Base-by-base conservation (phyloP, 1,140 invertebrate species). In the Ylistrum balloti region DNA sequence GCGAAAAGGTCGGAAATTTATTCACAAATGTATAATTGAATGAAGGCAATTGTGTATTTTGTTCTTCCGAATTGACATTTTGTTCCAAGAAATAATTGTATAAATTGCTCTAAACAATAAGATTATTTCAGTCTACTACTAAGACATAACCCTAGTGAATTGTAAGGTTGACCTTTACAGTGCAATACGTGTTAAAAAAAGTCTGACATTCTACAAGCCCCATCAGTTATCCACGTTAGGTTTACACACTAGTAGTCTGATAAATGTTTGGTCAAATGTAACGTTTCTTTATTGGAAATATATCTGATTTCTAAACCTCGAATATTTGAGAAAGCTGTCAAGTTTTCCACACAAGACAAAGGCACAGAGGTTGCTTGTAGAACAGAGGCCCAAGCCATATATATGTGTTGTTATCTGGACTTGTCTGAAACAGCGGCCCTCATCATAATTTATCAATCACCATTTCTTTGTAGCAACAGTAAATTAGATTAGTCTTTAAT, bases 401-500 rank as follows among this genome's bases (percentile, higher is more conserved):
- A 74, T n/a, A 5, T 74, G 22, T 74, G 22, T 74, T 74, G 56
- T 74, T 74, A 74, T 74, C 56, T 22, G n/a, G 56, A 74, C 9
- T 11, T n/a, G 56, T 5, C 56, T 74, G 56, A 28, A 74, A 28
- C 56, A 28, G 56, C 7, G 56, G n/a, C 56, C n/a, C 56, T 74
- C 56, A 74, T 74, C 56, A 74, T 74, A 74, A 74, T 74, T 74
- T 74, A 74, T 74, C 56, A 74, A 74, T 74, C 56, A 74, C n/a
- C 28, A 74, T 74, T 74, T 74, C 56, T 74, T 74, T 74, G 28
- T 74, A 74, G 9, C n/a, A 74, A 74, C 28, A 74, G 56, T 74
- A 74, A 74, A 74, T 74, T 74, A 74, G 56, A 74, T 74, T 74
- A 74, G 56, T n/a, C 56, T 74, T 74, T 74, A 74, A 74, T 74